Conservation (phyloP, 2,113 vertebrate genomes). For the Trogon surrucura region DNA sequence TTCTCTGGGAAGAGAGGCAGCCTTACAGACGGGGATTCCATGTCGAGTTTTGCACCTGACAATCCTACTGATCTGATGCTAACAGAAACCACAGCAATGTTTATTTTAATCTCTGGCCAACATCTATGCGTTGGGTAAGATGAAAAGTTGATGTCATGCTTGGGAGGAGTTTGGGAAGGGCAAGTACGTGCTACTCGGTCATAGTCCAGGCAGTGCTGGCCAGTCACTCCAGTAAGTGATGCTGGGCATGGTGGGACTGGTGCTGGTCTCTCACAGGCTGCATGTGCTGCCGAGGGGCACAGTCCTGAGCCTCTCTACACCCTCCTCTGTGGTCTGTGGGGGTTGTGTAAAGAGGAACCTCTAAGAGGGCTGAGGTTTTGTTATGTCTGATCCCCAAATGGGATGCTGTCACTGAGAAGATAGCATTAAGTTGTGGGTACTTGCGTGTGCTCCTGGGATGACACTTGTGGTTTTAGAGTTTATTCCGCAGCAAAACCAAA, state of each 20-base stretch:
- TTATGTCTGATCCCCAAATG: background rate
- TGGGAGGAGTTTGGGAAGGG: conserved; percentile 30
- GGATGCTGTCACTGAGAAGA: background rate
- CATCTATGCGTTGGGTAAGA: background rate
- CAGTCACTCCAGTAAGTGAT: background rate
- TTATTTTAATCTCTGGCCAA: conserved; percentile 27
- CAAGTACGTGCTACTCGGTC: background rate
- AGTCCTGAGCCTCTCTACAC: background rate
- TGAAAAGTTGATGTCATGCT: conserved; percentile 14
- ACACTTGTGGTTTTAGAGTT: background rate
- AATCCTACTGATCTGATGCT: background rate
- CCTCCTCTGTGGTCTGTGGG: background rate
- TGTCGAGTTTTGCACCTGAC: background rate
- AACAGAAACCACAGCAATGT: background rate
- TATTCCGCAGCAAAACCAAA: background rate
- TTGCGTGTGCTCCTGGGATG: background rate
- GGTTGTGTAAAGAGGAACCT: background rate
- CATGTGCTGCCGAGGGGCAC: background rate
- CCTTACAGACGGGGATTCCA: background rate
- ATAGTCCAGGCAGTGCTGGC: background rate
- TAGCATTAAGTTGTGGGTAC: background rate
- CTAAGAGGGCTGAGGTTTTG: background rate
- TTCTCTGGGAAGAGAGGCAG: background rate
- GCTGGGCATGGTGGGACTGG: background rate
- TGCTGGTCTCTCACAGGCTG: background rate